phyloP scores from a whole-genome alignment of 64 coral and sea anemone genomes.

The Anthopleura sola region DNA sequence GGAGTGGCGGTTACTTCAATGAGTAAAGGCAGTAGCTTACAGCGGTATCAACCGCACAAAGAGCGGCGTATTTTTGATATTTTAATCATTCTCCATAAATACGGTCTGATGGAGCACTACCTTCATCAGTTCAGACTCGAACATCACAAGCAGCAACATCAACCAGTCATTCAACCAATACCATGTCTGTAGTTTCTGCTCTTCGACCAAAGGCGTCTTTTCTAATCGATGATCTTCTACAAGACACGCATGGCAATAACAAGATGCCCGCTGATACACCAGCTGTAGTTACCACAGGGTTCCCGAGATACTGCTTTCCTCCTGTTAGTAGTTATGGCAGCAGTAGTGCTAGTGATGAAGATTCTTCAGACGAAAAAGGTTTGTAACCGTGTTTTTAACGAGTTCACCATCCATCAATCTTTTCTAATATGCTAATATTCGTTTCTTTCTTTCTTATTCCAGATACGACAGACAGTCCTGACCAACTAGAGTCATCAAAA shows the following conservation, averaged over 20 bases:
- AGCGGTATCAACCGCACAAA: background rate
- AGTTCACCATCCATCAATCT: background rate
- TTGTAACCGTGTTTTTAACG: background rate
- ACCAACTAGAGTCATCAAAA: background rate
- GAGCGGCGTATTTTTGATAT: background rate
- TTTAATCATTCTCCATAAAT: background rate
- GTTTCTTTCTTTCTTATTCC: background rate
- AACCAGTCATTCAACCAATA: background rate
- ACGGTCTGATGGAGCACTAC: background rate
- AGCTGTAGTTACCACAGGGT: constrained; percentile 13
- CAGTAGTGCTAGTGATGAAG: background rate
- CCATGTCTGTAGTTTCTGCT: background rate
- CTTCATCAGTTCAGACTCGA: background rate
- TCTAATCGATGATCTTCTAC: constrained; percentile 29
- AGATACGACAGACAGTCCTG: background rate
- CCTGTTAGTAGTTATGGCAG: background rate
- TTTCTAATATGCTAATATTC: background rate
- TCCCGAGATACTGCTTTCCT: constrained; percentile 8
- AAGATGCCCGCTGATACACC: constrained; percentile 23
- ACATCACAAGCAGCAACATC: background rate
- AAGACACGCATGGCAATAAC: constrained; percentile 12
- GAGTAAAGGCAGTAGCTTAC: background rate
- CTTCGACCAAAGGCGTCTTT: background rate
- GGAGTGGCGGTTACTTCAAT: background rate
- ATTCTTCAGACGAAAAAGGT: background rate